A percentile compares a stretch with the other conserved stretches of the same genome.
Evolutionary conservation across 92 coral and sea anemone species (phyloP).

Genomic region (Blastomussa wellsi): DNA sequence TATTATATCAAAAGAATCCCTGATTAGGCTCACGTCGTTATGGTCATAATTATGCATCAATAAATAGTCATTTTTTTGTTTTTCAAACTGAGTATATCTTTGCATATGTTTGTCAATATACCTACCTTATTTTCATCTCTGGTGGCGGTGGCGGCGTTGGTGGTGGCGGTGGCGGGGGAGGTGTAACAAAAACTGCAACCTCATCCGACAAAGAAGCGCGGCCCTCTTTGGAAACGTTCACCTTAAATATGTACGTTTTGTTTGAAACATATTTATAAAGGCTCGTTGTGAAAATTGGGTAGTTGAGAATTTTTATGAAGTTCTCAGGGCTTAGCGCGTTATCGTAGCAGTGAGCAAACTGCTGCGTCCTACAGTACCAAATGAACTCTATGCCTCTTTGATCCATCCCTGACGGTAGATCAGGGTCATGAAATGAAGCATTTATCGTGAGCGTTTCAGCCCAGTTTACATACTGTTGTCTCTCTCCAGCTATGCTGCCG

Average conservation of each 20-base stretch:
- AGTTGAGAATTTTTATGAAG: constrained; percentile 7
- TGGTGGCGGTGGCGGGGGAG: constrained; percentile 72
- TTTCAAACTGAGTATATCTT: too few relatives aligned
- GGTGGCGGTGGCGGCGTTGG: constrained; percentile 73
- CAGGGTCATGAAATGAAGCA: constrained; percentile 75
- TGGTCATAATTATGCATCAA: too few relatives aligned
- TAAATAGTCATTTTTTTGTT: too few relatives aligned
- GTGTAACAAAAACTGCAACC: constrained; percentile 61
- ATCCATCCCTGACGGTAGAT: constrained; percentile 31
- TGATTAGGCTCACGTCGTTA: too few relatives aligned
- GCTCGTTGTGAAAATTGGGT: constrained; percentile 37
- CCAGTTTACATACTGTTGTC: constrained; percentile 39
- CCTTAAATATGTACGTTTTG: constrained; percentile 69
- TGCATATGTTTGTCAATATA: neutral
- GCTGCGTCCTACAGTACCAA: constrained; percentile 70
- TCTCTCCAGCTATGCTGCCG: constrained; percentile 56
- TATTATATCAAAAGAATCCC: too few relatives aligned
- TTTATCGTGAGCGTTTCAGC: constrained; percentile 56
- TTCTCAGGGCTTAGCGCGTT: neutral
- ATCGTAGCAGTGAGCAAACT: constrained; percentile 25
- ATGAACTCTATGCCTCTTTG: constrained; percentile 32
- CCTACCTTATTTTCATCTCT: constrained; percentile 78
- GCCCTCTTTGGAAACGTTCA: constrained; percentile 58
- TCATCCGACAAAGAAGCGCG: constrained; percentile 64
- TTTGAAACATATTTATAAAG: constrained; percentile 61